Conservation (phyloP, 35 echinoderm and acorn worm genomes). For the Apostichopus parvimensis region DNA sequence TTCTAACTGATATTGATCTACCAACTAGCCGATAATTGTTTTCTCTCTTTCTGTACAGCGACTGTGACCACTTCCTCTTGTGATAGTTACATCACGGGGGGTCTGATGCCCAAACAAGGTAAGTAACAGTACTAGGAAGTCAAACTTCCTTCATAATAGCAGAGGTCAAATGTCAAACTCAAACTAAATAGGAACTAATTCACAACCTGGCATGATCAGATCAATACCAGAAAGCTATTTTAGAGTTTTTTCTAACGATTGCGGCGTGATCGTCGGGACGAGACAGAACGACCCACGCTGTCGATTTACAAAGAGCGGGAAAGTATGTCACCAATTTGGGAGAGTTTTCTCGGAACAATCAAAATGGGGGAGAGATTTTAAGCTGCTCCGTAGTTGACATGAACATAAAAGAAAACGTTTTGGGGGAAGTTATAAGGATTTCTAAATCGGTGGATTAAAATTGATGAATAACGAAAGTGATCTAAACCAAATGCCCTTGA, state of each 20-base stretch:
- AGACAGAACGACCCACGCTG: no score
- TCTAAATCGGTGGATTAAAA: no score
- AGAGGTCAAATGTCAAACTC: neutral
- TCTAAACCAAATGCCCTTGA: no score
- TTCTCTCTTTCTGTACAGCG: neutral
- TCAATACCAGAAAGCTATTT: neutral
- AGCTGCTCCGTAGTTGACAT: no score
- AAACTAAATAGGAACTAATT: conserved; percentile 2
- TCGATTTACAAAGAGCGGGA: no score
- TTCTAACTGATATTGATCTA: neutral
- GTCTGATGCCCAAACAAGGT: conserved; percentile 14
- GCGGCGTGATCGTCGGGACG: neutral
- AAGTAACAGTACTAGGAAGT: conserved; percentile 4
- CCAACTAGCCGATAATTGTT: neutral
- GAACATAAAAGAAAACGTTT: no score
- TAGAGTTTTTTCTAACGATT: neutral
- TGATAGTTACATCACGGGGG: neutral
- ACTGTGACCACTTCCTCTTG: neutral
- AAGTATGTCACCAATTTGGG: no score
- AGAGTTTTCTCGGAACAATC: no score
- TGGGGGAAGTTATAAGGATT: no score
- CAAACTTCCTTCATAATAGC: neutral
- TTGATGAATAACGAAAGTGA: no score
- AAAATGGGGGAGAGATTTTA: no score
- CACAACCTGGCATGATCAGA: neutral